These are phyloP conservation scores for Patella pellucida DNA, from an alignment of 2,888 invertebrate species.

Conservation along the genomic window DNA sequence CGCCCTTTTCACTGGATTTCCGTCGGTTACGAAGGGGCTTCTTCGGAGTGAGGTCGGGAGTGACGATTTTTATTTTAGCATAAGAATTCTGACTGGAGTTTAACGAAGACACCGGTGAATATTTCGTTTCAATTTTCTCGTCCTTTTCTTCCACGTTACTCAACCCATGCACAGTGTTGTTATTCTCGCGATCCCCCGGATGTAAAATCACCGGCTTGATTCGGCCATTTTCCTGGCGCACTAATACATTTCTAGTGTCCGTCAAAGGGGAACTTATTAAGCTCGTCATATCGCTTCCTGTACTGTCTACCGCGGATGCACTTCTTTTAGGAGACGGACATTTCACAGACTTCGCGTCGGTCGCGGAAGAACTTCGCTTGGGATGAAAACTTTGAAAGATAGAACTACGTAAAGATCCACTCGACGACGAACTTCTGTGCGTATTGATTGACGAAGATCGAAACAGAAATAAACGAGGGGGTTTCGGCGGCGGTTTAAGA, in stretches of 20 bases:
- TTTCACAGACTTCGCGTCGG: not conserved
- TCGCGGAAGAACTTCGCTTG: conserved; percentile 1
- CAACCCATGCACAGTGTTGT: conserved; percentile 22
- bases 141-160: conserved; percentile 7
- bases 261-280: conserved; percentile 3
- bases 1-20: conserved; percentile 48
- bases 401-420: conserved; percentile 44
- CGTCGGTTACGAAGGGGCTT: conserved; percentile 37
- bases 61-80: conserved; percentile 52
- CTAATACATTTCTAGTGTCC: conserved; percentile 14
- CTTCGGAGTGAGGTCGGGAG: conserved; percentile 51
- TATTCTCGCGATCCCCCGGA: conserved; percentile 22
- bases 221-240: conserved; percentile 15
- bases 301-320: conserved; percentile 15
- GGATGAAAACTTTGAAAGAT: conserved; percentile 30
- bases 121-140: not conserved
- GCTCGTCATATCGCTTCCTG: not conserved
- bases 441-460: conserved; percentile 51
- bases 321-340: not conserved
- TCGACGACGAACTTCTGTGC: conserved; percentile 46
- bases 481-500: conserved; percentile 60
- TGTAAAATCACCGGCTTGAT: conserved; percentile 22
- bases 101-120: conserved; percentile 11
- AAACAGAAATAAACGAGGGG: conserved; percentile 59
- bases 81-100: conserved; percentile 18